Conservation (phyloP, 2,113 vertebrate genomes). For the Microcebus murinus region DNA sequence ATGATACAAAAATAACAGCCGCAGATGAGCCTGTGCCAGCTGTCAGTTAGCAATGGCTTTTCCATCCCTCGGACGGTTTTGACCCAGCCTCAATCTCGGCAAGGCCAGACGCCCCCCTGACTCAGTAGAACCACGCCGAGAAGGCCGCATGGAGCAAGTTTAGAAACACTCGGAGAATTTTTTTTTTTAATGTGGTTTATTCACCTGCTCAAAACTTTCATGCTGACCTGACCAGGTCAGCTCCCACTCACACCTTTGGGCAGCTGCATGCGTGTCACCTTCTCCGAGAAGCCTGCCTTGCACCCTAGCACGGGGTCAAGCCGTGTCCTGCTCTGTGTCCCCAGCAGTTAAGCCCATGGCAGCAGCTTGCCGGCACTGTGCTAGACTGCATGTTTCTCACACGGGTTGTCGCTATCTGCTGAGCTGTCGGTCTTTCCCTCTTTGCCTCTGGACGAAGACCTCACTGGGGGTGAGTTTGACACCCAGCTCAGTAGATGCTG, state of each 20-base stretch:
- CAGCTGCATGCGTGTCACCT: fast-evolving
- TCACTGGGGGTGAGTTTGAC: fast-evolving
- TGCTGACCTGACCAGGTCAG: not conserved
- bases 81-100: no score
- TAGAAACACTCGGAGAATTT: not conserved
- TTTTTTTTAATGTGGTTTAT: not conserved
- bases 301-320: fast-evolving
- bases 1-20: no score
- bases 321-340: not conserved
- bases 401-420: not conserved
- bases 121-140: fast-evolving
- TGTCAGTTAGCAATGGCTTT: not conserved
- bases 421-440: not conserved
- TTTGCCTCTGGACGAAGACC: no score
- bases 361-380: not conserved
- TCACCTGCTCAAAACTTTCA: not conserved
- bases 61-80: not conserved
- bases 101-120: not conserved
- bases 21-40: not conserved
- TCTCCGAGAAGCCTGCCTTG: not conserved
- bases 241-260: not conserved
- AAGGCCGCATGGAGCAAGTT: not conserved
- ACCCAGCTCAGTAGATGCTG: not conserved
- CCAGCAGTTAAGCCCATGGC: fast-evolving
- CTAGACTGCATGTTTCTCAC: not conserved